Conservation (phyloP, 2,113 vertebrate genomes). For the Aplodontia rufa region DNA sequence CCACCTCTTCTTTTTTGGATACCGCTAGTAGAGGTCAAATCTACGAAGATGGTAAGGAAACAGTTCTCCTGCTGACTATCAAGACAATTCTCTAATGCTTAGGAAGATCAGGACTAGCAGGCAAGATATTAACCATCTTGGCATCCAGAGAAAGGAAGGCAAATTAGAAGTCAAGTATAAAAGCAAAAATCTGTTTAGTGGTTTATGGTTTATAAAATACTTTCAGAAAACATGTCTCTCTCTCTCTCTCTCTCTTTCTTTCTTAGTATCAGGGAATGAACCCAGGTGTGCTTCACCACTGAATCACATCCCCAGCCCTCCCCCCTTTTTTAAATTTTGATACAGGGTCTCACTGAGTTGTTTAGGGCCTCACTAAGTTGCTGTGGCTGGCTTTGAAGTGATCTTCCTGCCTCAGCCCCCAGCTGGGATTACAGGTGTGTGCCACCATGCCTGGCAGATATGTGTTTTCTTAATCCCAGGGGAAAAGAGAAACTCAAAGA, state of each 20-base stretch:
- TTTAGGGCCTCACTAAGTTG: no score
- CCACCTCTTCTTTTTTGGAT: background rate
- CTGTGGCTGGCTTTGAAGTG: no score
- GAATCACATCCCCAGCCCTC: no score
- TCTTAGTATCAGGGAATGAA: no score
- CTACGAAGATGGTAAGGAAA: background rate
- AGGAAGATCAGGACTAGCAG: background rate
- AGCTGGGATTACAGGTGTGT: no score
- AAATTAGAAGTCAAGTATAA: background rate
- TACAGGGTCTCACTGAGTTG: no score
- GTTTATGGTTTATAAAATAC: conserved; percentile 19
- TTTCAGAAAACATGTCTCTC: no score
- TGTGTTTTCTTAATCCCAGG: background rate
- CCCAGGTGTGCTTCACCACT: no score
- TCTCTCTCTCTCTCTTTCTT: no score
- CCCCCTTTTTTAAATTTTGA: no score
- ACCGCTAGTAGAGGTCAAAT: background rate
- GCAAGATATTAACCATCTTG: background rate
- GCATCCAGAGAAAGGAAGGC: background rate
- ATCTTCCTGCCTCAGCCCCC: no score
- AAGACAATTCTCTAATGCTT: background rate
- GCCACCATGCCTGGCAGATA: no score
- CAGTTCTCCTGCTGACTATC: background rate
- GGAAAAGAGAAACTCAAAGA: conserved; percentile 3
- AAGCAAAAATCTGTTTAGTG: background rate